Base-by-base conservation (phyloP, 2,888 invertebrate species). In the Cacoxenus indagator region DNA sequence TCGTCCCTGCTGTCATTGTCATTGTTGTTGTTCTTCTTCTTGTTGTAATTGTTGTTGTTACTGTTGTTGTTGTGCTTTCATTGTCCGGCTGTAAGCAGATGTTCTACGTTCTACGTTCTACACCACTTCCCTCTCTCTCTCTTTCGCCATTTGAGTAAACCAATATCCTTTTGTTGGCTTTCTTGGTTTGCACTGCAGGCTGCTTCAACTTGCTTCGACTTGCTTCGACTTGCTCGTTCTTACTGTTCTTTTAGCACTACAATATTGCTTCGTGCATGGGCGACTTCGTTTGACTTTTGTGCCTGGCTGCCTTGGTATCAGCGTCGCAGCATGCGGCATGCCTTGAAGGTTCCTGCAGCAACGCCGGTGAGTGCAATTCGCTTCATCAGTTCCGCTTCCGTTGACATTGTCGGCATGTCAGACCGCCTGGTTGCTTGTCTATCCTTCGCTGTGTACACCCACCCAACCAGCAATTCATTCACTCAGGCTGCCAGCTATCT, bases 281-380 rank as follows among this genome's bases (percentile, higher is more conserved):
- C 31, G 26, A 31, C 17, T 31, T 29, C 22, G 19, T 19, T 59
- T 59, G 37, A 59, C 59, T 59, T 59, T 17, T 19, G 59, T 59
- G 2, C 70, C 72, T 66, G 43, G 59, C 31, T 48, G 46, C 62
- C 29, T n/a, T n/a, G n/a, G n/a, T n/a, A n/a, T n/a, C 37, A 37
- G 37, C 37, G 5, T 4, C 37, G 37, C 37, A 37, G 37, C 2
- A 37, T 14, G 37, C 14, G 4, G 9, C 8, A 37, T 14, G 37
- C 37, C 6, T 6, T 17, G 37, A 8, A 5, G 37, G 54, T 54
- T 24, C 54, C 48, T n/a, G 48, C 48, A 48, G n/a, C 9, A 19
- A n/a, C 48, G 48, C 48, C 8, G 8, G 37, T 14, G 14, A 2
- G 8, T 14, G 37, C 48, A 48, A 17, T 48, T 48, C 48, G 17